Evolutionary conservation across 2,797 vertebrate species (phyloP), one percentile per base, ranked within the genome.

Genomic region (Pseudomugil tenellus): DNA sequence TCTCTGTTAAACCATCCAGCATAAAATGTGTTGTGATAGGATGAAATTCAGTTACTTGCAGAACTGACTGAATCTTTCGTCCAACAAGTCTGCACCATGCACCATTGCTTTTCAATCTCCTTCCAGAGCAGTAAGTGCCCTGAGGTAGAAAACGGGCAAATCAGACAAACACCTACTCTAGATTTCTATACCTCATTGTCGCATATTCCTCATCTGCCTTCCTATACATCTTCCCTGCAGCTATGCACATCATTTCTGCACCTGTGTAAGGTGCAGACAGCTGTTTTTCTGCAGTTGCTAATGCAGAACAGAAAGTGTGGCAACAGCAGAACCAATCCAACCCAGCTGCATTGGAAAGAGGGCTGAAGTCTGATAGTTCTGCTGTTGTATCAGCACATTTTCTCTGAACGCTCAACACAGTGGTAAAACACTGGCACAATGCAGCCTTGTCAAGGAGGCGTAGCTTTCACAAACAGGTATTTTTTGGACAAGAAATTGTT

Each of bases 311-410:
- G 51, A 66, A 31, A n/a, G 26, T 46, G 54, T 71, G 39, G 58
- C 63, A 66, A 0, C 48, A 53, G 70, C 68, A 57, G 53, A 58
- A 49, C 28, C 10, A 28, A 21, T 41, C 37, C 35, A n/a, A 32
- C n/a, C 63, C 48, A 28, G 61, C 72, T 49, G 57, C 62, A 19
- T 79, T 13, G 62, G 37, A 77, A 73, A 66, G 57, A 31, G 25
- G 66, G 61, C 74, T 74, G 58, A 56, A 81, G 31, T 63, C 54
- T 2, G 56, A 76, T 14, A 66, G 68, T 74, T 74, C 51, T 53
- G 43, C 9, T 81, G 85, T 87, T 86, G 84, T 21, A 51, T 89
- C 86, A 87, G 87, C 86, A 83, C 67, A 61, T 63, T 65, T 75
- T 60, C 58, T 67, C 78, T 67, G 49, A 83, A 69, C 46, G 53